Evolutionary conservation across 2,797 vertebrate genomes (phyloP).

Genomic region (Sarcoramphus papa): DNA sequence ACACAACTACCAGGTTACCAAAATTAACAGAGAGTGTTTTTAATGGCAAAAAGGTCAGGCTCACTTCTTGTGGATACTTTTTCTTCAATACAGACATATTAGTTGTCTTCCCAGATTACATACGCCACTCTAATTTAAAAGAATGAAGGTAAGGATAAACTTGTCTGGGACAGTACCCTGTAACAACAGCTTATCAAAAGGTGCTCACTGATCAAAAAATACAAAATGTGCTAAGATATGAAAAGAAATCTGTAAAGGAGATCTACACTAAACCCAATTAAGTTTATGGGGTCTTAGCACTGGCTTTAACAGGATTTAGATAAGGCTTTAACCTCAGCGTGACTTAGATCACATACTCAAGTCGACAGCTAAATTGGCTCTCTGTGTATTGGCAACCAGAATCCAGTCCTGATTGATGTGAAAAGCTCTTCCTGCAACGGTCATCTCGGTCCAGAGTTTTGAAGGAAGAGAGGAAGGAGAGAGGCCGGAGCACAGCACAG

Average conservation of each 20-base stretch:
- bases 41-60: not conserved
- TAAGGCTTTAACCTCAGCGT: not conserved
- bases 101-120: not conserved
- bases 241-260: not conserved
- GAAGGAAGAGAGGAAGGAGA: not conserved
- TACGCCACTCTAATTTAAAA: not conserved
- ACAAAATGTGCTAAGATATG: not conserved
- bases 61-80: not conserved
- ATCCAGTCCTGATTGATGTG: not conserved
- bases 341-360: not conserved
- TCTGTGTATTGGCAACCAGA: not conserved
- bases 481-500: not conserved
- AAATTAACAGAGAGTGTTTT: not conserved
- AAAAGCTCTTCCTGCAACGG: not conserved
- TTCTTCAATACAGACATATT: not conserved
- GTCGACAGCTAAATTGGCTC: not conserved
- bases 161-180: too few species aligned
- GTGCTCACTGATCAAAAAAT: not conserved
- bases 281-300: not conserved
- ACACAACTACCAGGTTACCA: not conserved
- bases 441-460: not conserved
- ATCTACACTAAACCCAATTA: not conserved
- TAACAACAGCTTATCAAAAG: not conserved
- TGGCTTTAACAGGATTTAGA: constrained; percentile 18
- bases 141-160: not conserved